Percentiles rank a stretch among this genome's conserved stretches.
phyloP scores from a whole-genome alignment of 2,797 vertebrate genomes.

The Chloroceryle amazona region DNA sequence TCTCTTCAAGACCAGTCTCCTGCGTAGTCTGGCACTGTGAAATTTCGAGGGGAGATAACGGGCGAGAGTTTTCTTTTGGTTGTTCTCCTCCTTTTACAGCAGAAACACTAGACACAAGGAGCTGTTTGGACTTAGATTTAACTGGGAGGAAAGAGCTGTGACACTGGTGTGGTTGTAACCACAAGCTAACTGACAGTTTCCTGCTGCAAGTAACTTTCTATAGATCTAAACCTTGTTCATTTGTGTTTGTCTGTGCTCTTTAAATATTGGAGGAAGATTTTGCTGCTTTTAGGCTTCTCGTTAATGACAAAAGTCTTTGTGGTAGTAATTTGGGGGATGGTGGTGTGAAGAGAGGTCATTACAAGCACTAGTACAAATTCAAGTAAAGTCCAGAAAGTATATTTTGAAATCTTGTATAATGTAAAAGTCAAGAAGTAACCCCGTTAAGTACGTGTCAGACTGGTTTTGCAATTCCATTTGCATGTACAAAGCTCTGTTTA shows the following conservation, averaged over 20 bases:
- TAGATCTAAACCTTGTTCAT: background rate
- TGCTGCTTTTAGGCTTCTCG: background rate
- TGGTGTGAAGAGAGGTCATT: background rate
- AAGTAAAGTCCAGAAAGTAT: background rate
- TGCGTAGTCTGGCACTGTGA: background rate
- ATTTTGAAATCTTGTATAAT: background rate
- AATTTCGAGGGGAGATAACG: background rate
- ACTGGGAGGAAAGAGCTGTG: conserved; percentile 48
- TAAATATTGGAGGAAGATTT: background rate
- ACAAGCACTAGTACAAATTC: background rate
- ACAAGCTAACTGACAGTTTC: conserved; percentile 71
- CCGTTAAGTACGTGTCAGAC: background rate
- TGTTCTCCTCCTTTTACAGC: background rate
- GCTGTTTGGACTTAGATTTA: conserved; percentile 12
- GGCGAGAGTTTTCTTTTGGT: background rate
- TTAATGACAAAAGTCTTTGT: background rate
- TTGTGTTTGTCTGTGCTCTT: background rate
- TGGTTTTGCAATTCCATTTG: background rate
- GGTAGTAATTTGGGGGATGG: background rate
- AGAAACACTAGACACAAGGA: background rate
- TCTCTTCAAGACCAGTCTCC: background rate
- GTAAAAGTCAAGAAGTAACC: background rate
- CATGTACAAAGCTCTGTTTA: background rate
- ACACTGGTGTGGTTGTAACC: conserved; percentile 67
- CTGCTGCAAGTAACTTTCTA: conserved; percentile 59